Evolutionary conservation across 1,140 invertebrate genomes (phyloP).

Genomic region (Ips typographus): DNA sequence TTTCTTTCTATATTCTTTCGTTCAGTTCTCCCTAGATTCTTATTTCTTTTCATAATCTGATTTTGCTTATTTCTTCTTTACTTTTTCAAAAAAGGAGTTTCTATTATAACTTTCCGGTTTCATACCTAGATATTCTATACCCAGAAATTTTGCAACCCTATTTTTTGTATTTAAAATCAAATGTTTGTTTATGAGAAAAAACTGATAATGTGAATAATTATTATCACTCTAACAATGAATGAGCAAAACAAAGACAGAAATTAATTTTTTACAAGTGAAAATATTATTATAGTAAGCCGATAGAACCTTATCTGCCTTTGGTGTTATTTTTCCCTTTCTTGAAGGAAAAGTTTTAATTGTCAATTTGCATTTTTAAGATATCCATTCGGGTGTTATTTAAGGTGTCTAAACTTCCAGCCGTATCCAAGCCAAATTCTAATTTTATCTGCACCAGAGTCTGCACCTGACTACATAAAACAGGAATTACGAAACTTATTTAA

Average conservation of each 20-base stretch:
- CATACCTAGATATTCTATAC: no score
- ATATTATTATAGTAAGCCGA: slow-evolving; percentile 2
- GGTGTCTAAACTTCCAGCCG: slow-evolving; percentile 32
- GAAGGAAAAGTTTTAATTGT: slow-evolving; percentile 33
- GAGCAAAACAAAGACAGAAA: not conserved
- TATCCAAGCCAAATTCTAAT: slow-evolving; percentile 32
- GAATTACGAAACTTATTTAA: slow-evolving; percentile 27
- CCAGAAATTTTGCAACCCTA: no score
- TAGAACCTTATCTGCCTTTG: slow-evolving; percentile 12
- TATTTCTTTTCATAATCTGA: no score
- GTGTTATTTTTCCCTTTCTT: slow-evolving; percentile 17
- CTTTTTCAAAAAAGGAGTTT: no score
- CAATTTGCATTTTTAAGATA: slow-evolving; percentile 36
- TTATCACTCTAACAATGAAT: no score
- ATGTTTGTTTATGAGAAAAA: no score
- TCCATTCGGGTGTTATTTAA: slow-evolving; percentile 35
- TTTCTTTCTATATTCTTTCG: no score
- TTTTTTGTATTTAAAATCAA: no score
- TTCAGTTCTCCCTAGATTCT: no score
- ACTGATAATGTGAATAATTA: no score
- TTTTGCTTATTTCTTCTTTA: no score
- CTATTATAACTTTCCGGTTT: no score
- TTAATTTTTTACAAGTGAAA: slow-evolving; percentile 15
- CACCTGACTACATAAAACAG: slow-evolving; percentile 33
- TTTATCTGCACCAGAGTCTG: slow-evolving; percentile 30